These are phyloP conservation scores for Lepidothrix coronata DNA, from an alignment of 2,113 vertebrate genomes.

Conservation along the genomic window DNA sequence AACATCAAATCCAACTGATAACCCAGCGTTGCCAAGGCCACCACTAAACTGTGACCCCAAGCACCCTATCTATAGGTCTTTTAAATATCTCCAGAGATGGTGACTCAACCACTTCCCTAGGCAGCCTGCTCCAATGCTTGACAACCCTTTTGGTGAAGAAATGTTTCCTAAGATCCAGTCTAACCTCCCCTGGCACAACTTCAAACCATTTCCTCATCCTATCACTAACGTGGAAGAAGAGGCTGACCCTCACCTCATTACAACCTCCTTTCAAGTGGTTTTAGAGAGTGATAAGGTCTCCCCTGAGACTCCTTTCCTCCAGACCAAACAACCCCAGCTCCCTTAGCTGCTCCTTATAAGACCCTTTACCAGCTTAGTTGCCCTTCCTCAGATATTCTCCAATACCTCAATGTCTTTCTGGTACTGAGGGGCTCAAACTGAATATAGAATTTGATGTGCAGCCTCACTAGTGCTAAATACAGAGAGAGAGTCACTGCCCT, in stretches of 20 bases:
- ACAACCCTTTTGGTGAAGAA: neutral
- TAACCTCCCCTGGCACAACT: neutral
- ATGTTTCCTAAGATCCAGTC: neutral
- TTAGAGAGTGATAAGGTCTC: neutral
- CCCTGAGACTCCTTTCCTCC: neutral
- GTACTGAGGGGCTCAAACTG: neutral
- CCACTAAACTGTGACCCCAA: neutral
- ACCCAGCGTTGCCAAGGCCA: neutral
- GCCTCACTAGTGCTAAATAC: neutral
- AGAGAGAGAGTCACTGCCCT: neutral
- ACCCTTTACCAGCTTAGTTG: neutral
- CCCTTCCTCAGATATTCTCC: accelerated
- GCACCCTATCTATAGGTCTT: neutral
- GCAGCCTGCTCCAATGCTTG: neutral
- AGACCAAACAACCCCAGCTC: neutral
- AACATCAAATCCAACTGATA: neutral
- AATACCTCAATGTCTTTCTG: neutral
- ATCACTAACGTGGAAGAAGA: neutral
- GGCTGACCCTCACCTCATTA: neutral
- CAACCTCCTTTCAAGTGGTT: neutral
- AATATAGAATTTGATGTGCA: neutral
- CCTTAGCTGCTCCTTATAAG: neutral
- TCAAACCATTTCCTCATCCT: neutral
- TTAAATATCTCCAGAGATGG: neutral
- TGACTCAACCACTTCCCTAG: neutral